Evolutionary conservation across 2,797 vertebrate species (phyloP).

Genomic region (Argya squamiceps): DNA sequence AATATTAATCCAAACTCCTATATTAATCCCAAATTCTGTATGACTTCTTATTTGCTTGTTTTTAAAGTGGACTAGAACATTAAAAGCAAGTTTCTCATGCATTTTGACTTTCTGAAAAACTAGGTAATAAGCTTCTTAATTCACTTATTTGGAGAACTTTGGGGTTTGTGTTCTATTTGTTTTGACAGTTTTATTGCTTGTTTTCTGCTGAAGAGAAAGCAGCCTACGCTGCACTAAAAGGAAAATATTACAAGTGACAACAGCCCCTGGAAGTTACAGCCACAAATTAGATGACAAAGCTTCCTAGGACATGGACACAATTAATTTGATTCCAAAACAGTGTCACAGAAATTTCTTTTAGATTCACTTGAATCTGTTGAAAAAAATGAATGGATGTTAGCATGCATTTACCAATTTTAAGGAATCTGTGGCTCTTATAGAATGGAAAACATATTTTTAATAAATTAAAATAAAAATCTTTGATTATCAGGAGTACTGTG

Average conservation of each 20-base stretch:
- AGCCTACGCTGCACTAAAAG: neutral
- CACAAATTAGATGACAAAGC: neutral
- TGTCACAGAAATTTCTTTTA: neutral
- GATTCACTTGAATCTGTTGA: neutral
- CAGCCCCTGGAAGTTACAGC: neutral
- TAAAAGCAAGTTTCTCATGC: neutral
- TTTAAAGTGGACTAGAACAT: neutral
- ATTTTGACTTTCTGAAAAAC: neutral
- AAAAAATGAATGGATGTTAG: neutral
- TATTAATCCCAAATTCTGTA: neutral
- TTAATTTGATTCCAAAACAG: neutral
- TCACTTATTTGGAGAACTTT: neutral
- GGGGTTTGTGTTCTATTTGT: neutral
- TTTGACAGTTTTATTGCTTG: neutral
- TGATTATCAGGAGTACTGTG: neutral
- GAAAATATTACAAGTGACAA: neutral
- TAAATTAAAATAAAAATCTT: neutral
- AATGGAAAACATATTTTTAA: neutral
- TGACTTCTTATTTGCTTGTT: neutral
- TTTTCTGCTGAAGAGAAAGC: neutral
- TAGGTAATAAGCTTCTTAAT: neutral
- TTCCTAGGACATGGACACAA: neutral
- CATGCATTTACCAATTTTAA: neutral
- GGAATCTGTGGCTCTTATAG: neutral
- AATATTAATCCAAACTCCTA: neutral